These are phyloP conservation scores for Eilema depressum DNA, from an alignment of 2,888 invertebrate species.

Conservation along the genomic window DNA sequence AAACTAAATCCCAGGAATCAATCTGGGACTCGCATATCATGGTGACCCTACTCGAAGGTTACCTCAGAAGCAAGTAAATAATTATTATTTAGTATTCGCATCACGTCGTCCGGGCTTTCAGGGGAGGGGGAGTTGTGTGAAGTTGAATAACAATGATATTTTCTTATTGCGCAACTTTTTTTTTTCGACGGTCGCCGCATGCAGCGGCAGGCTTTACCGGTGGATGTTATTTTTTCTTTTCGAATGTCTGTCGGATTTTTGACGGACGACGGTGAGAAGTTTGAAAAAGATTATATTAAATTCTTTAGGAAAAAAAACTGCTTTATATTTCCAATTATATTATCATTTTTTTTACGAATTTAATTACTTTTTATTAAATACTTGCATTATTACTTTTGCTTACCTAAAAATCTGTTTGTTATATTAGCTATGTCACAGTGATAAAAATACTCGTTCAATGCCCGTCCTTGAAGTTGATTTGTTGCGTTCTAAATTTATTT, in stretches of 20 bases:
- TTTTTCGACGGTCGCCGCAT: constrained; percentile 19
- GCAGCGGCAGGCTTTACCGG: neutral
- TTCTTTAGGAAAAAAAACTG: neutral
- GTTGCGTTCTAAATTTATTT: no score
- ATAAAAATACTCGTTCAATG: no score
- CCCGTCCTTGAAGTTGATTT: no score
- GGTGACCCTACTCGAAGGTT: constrained; percentile 35
- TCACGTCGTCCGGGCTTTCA: constrained; percentile 51
- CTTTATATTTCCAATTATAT: no score
- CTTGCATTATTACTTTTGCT: no score
- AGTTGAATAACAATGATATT: constrained; percentile 72
- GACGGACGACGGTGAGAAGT: neutral
- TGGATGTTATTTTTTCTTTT: constrained; percentile 12
- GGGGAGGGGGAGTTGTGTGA: constrained; percentile 63
- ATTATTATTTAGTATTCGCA: constrained; percentile 56
- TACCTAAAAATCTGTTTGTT: no score
- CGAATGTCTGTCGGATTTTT: neutral
- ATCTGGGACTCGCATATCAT: neutral
- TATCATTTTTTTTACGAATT: no score
- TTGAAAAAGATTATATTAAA: neutral
- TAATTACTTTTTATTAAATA: no score
- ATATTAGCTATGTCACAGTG: no score
- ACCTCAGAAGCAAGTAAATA: constrained; percentile 55
- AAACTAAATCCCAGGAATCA: constrained; percentile 1
- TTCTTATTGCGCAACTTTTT: constrained; percentile 54